Evolutionary conservation across 2,888 invertebrate genomes (phyloP).

Genomic region (Lamellibrachia satsuma): DNA sequence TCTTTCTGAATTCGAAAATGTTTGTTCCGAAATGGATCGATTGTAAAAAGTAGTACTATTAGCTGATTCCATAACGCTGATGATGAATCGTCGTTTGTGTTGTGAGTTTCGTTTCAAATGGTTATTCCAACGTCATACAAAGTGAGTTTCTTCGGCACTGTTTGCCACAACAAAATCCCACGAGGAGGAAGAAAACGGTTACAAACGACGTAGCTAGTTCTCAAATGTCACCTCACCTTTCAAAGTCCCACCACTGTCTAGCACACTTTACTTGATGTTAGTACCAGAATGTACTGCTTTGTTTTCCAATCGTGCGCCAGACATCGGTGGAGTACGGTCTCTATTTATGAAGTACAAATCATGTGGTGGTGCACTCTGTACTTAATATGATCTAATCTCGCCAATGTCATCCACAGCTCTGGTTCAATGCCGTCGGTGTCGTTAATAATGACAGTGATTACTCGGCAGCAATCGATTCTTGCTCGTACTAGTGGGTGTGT

Average conservation of each 20-base stretch:
- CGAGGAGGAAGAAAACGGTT: neutral
- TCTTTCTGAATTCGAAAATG: neutral
- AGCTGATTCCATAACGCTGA: neutral
- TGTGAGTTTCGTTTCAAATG: neutral
- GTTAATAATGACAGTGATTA: too few relatives aligned
- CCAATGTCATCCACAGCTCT: too few relatives aligned
- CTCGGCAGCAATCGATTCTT: too few relatives aligned
- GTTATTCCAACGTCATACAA: neutral
- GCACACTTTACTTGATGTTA: neutral
- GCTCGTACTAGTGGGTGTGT: too few relatives aligned
- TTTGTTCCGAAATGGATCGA: neutral
- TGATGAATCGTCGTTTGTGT: neutral
- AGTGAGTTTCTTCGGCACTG: neutral
- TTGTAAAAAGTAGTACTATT: neutral
- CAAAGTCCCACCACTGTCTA: neutral
- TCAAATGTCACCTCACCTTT: neutral
- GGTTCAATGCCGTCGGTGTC: too few relatives aligned
- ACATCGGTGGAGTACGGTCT: neutral
- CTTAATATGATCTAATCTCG: too few relatives aligned
- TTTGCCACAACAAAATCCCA: neutral
- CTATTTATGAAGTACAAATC: neutral
- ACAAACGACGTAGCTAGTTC: neutral
- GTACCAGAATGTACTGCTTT: neutral
- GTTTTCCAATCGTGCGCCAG: neutral
- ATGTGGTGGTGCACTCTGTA: too few relatives aligned